phyloP scores from a whole-genome alignment of 1,140 invertebrate genomes.

The Araneus ventricosus region DNA sequence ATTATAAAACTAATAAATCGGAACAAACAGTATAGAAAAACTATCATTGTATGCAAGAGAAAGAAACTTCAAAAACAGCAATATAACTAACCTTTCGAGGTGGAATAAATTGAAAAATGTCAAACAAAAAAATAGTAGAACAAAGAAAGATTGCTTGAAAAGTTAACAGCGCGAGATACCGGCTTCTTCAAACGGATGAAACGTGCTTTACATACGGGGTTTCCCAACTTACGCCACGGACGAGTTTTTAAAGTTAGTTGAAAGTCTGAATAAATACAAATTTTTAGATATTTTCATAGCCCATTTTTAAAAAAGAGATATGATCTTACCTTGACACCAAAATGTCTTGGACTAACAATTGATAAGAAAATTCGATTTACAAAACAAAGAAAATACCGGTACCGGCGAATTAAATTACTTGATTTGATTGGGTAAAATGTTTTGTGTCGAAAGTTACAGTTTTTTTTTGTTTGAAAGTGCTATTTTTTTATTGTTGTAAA shows the following conservation, averaged over 20 bases:
- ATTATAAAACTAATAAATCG: background rate
- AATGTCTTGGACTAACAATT: background rate
- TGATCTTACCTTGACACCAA: background rate
- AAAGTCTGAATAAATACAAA: background rate
- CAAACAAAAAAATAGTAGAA: slow-evolving; percentile 22
- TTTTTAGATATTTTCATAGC: background rate
- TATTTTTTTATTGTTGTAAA: background rate
- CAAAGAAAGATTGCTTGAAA: background rate
- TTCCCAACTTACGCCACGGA: background rate
- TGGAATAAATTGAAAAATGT: background rate
- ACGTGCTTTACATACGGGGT: slow-evolving; percentile 17
- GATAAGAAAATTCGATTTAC: background rate
- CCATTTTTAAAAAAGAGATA: background rate
- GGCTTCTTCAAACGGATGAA: background rate
- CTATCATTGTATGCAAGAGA: background rate
- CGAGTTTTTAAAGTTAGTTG: background rate
- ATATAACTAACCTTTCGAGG: background rate
- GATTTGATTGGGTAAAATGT: slow-evolving; percentile 2
- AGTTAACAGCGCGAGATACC: background rate
- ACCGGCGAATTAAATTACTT: background rate
- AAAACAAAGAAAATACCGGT: slow-evolving; percentile 36
- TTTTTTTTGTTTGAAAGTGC: too few relatives aligned
- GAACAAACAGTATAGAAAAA: background rate
- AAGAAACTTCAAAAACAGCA: background rate
- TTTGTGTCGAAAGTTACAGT: background rate